Evolutionary conservation across 2,797 vertebrate genomes (phyloP), one percentile per base, ranked within the genome.

Genomic region (Melanotaenia maccullochi): DNA sequence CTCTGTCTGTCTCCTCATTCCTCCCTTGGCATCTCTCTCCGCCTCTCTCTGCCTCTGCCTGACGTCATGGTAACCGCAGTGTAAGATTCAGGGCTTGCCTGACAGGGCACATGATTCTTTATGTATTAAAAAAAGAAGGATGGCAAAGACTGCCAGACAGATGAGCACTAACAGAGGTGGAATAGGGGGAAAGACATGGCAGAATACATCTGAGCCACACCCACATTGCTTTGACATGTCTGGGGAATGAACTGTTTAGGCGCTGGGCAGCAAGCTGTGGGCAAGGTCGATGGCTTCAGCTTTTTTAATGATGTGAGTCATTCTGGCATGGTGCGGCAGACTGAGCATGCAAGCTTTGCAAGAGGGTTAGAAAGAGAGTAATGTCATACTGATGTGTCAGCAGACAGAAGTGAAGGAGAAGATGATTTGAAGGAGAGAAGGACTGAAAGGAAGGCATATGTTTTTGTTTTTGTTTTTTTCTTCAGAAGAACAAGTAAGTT

Each of bases 61-160:
- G 90, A 92, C 88, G 78, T 92, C 90, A 93, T 69, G 71, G 78
- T 65, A 84, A 89, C 90, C 49, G 90, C 91, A 93, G 73, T 87
- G 70, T 60, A 67, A 78, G 77, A 84, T 67, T 79, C 60, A 73
- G 62, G 69, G 72, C 85, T 84, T 65, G 59, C 62, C 82, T 76
- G 52, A 89, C 86, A 76, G 80, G 59, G 64, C 28, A 78, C 78
- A 78, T 89, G 76, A 82, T 65, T 76, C 71, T 52, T 12, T 83
- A 52, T 60, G 56, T n/a, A 65, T 13, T 25, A 6, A 14, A 28
- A 25, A 25, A 44, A 44, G 40, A 52, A 54, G 13, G 13, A 42
- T 69, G 57, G 81, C 4, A 22, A 32, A 76, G 51, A 60, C 59
- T 58, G 51, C 25, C n/a, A 64, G 73, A 75, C 60, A 72, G 54